Evolutionary conservation across 2,797 vertebrate genomes (phyloP).

Genomic region (Pseudochaenichthys georgianus): DNA sequence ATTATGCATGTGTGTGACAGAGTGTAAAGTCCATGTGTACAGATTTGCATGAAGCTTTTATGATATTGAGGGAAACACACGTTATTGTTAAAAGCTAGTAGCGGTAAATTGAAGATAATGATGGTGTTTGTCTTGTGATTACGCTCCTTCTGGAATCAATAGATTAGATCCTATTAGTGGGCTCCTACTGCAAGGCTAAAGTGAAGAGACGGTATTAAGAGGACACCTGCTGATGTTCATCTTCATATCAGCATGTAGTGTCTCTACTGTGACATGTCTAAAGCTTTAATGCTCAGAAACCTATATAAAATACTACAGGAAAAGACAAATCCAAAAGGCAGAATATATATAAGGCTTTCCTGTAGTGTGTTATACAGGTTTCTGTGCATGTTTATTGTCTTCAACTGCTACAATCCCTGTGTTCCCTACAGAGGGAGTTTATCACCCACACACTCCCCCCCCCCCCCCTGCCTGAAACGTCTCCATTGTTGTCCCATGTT

Average conservation of each 20-base stretch:
- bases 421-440: no score
- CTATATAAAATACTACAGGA: no score
- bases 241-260: no score
- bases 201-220: not conserved
- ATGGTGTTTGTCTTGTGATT: not conserved
- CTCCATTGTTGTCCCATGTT: no score
- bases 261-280: no score
- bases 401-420: no score
- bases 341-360: not conserved
- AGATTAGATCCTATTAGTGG: not conserved
- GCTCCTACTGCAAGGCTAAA: not conserved
- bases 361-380: no score
- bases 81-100: not conserved
- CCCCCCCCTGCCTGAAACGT: no score
- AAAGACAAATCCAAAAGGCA: not conserved
- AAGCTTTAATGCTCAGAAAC: no score
- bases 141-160: not conserved
- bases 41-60: conserved; percentile 19
- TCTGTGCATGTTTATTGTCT: no score
- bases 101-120: not conserved
- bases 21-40: conserved; percentile 27
- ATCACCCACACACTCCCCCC: no score
- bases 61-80: not conserved
- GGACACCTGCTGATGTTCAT: no score
- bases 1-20: conserved; percentile 3